A percentile compares a stretch with the other conserved stretches of the same genome.
phyloP scores from a whole-genome alignment of 2,797 vertebrate genomes.

The Dicrostonyx torquatus region DNA sequence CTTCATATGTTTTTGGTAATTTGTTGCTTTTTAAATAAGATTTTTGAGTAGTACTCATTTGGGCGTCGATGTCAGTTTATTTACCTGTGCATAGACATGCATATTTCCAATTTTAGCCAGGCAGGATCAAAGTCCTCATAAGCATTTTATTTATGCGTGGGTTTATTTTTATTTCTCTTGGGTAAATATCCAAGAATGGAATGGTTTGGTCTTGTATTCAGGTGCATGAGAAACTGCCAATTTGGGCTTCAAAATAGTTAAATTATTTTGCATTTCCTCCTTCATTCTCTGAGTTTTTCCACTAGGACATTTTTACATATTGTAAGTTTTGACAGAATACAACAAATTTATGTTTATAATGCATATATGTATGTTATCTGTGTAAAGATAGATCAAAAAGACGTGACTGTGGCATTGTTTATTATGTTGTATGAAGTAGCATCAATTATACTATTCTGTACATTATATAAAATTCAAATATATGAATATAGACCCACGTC shows the following conservation, averaged over 20 bases:
- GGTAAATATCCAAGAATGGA: background rate
- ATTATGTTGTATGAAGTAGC: background rate
- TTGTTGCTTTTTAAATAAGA: background rate
- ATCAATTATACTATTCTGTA: slow-evolving; percentile 2
- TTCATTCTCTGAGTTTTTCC: background rate
- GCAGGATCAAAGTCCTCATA: background rate
- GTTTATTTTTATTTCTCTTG: background rate
- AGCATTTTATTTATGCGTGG: background rate
- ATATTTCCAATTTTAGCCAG: background rate
- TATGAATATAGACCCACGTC: background rate
- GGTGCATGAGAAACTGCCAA: background rate
- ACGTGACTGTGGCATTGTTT: background rate
- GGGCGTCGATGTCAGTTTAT: background rate
- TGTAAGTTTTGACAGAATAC: slow-evolving; percentile 4
- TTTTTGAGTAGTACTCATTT: background rate
- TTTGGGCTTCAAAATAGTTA: background rate
- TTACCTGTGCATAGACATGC: background rate
- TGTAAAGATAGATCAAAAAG: background rate
- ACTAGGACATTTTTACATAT: background rate
- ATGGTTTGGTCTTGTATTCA: background rate
- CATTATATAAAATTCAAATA: background rate
- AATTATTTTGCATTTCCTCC: background rate
- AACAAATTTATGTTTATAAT: background rate
- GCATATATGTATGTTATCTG: too few relatives aligned
- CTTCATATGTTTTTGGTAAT: background rate